phyloP scores from a whole-genome alignment of 2,888 invertebrate species.

The Anarsia innoxiella region DNA sequence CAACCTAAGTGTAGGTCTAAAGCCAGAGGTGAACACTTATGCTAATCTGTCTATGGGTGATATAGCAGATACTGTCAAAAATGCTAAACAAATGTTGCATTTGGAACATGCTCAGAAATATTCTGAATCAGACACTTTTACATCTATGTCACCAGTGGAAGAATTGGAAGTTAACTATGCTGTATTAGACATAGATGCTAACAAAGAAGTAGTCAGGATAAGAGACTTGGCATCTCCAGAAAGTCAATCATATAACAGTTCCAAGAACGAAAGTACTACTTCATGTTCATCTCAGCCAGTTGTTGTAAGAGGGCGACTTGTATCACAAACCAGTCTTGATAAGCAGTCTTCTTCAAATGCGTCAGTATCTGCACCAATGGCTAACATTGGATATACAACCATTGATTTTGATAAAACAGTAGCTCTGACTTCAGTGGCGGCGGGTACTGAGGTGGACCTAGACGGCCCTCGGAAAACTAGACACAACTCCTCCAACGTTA shows the following conservation, averaged over 20 bases:
- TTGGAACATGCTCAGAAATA: constrained; percentile 33
- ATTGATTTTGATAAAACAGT: constrained; percentile 97
- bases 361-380: constrained; percentile 73
- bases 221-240: constrained; percentile 47
- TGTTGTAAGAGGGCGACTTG: constrained; percentile 36
- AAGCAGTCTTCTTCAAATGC: constrained; percentile 29
- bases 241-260: constrained; percentile 43
- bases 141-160: constrained; percentile 58
- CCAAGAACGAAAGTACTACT: constrained; percentile 46
- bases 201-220: constrained; percentile 42
- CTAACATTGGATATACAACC: constrained; percentile 84
- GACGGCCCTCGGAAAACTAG: constrained; percentile 87
- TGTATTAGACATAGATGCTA: constrained; percentile 82
- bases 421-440: constrained; percentile 88
- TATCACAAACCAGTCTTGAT: constrained; percentile 54
- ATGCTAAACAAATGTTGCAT: constrained; percentile 32
- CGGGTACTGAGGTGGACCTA: constrained; percentile 78
- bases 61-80: constrained; percentile 43
- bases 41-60: constrained; percentile 61
- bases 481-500: constrained; percentile 83
- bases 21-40: constrained; percentile 53
- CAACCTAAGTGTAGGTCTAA: constrained; percentile 44
- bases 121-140: constrained; percentile 61
- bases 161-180: constrained; percentile 82
- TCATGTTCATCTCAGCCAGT: constrained; percentile 40